These are phyloP conservation scores for Prosopocoilus inquinatus DNA, from an alignment of 2,888 invertebrate species.

Conservation along the genomic window DNA sequence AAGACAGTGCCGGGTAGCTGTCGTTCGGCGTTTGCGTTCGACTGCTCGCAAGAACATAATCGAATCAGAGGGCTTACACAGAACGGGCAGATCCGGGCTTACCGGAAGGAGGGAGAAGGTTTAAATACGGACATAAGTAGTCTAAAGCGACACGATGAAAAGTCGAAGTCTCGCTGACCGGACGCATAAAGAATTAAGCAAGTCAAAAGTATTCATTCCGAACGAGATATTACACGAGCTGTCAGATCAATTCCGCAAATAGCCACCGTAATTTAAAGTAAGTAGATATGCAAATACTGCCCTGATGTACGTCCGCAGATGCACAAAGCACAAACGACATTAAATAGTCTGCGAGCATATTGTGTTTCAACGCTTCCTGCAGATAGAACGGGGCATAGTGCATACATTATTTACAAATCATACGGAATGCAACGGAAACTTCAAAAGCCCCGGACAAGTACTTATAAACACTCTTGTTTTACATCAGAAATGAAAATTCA, in stretches of 20 bases:
- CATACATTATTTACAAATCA: slow-evolving; percentile 2
- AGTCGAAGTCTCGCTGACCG: too few relatives aligned
- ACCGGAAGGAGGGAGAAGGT: too few relatives aligned
- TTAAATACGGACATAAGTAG: too few relatives aligned
- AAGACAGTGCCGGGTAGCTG: slow-evolving; percentile 1
- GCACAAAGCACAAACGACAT: slow-evolving; percentile 5
- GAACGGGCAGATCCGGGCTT: neutral
- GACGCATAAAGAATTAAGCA: too few relatives aligned
- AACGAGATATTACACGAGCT: neutral
- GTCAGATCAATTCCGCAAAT: slow-evolving; percentile 5
- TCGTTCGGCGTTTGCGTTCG: slow-evolving; percentile 1
- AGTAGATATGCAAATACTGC: slow-evolving; percentile 2
- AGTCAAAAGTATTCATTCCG: neutral
- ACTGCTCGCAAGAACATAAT: slow-evolving; percentile 3
- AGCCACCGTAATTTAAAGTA: slow-evolving; percentile 2
- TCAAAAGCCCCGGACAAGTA: slow-evolving; percentile 1
- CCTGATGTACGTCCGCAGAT: slow-evolving; percentile 3
- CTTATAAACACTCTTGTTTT: neutral
- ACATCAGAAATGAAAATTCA: too few relatives aligned
- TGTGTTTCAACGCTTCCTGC: neutral
- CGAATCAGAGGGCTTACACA: slow-evolving; percentile 1
- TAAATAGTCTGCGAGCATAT: neutral
- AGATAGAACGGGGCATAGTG: neutral
- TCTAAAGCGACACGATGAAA: too few relatives aligned
- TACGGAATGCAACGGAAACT: neutral